Evolutionary conservation across 2,797 vertebrate species (phyloP), one percentile per base, ranked within the genome.

Genomic region (Falco rusticolus): DNA sequence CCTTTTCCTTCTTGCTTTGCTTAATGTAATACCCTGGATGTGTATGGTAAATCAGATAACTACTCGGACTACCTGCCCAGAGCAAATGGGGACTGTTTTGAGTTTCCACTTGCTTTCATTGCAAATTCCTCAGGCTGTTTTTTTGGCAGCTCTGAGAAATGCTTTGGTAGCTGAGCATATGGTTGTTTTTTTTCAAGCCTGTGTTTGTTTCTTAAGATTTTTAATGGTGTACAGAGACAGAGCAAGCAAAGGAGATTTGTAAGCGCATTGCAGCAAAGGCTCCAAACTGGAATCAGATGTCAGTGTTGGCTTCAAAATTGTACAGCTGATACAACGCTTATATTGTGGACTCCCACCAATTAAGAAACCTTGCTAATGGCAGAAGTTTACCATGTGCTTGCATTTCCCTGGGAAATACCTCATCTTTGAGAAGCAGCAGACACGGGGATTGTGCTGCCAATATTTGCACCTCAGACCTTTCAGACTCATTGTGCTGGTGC

Each of bases 201-300:
- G 29, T 87, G 60, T 94, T 93, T 94, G 56, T 84, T 90, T 70
- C 91, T 76, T 74, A 63, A 86, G 41, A 21, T 48, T 91, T 95
- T 91, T 77, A 79, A 39, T 89, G 65, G 47, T 69, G 74, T 61
- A 47, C 56, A 82, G 83, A 91, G 78, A 47, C 34, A 82, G 47
- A 87, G 39, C 16, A 61, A 90, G 87, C 19, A 29, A 89, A 92
- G 57, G 57, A 51, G 47, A 81, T 89, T 92, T 10, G 3, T 85
- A 90, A 90, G 47, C 71, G 33, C 64, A 8, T 79, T 76, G 76
- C 78, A 84, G 72, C 48, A 63, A 87, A 78, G 54, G 25, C 56
- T 81, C 41, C 61, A 69, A 93, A 94, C 66, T 65, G 68, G 80
- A 95, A 93, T 95, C 93, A 88, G 78, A 94, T 95, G 92, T 96